Conservation (phyloP, 2,888 invertebrate species). For the Trisateles emortualis region DNA sequence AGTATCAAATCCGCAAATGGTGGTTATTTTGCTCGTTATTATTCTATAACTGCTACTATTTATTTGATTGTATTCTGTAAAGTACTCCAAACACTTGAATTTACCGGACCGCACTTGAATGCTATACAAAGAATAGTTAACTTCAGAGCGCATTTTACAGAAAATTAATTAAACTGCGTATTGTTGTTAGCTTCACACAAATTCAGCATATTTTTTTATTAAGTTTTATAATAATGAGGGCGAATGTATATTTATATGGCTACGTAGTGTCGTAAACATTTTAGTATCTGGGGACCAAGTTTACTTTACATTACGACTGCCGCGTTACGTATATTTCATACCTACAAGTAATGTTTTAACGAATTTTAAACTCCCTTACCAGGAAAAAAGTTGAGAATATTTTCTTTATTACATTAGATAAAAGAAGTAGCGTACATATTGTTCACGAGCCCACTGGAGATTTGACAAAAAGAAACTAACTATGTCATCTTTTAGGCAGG, state of each 20-base stretch:
- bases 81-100: no score
- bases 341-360: slow-evolving; percentile 38
- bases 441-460: slow-evolving; percentile 47
- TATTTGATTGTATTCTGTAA: no score
- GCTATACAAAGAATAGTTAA: neutral
- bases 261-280: slow-evolving; percentile 45
- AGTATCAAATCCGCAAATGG: no score
- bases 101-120: no score
- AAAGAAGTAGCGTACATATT: slow-evolving; percentile 44
- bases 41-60: neutral
- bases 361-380: slow-evolving; percentile 38
- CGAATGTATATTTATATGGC: slow-evolving; percentile 37
- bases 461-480: slow-evolving; percentile 48
- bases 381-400: slow-evolving; percentile 29
- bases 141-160: neutral
- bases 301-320: slow-evolving; percentile 39
- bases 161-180: slow-evolving; percentile 11
- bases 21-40: no score
- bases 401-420: slow-evolving; percentile 44
- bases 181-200: slow-evolving; percentile 29
- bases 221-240: slow-evolving; percentile 38
- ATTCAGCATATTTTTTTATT: slow-evolving; percentile 37
- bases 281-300: slow-evolving; percentile 48
- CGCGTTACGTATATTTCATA: slow-evolving; percentile 34
- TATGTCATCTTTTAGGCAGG: slow-evolving; percentile 46